These are phyloP conservation scores for Rhingia campestris DNA, from an alignment of 2,888 invertebrate genomes.

Conservation along the genomic window DNA sequence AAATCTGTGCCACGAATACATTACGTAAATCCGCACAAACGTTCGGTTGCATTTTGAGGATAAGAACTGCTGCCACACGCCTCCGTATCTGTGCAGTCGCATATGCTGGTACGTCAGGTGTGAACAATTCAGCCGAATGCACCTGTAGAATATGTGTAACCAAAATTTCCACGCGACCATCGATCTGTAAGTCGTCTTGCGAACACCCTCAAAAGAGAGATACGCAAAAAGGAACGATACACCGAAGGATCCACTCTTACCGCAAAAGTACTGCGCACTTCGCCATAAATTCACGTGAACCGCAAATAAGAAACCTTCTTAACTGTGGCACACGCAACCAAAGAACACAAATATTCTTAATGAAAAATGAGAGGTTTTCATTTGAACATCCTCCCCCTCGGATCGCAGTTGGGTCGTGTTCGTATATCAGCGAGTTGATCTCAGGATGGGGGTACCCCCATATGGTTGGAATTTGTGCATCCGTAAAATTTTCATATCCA, in stretches of 20 bases:
- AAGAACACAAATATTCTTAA: slow-evolving; percentile 45
- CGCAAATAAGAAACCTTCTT: slow-evolving; percentile 50
- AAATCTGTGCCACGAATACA: slow-evolving; percentile 62
- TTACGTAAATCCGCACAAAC: slow-evolving; percentile 40
- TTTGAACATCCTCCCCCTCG: slow-evolving; percentile 31
- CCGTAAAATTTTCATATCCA: slow-evolving; percentile 62
- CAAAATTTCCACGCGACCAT: slow-evolving; percentile 67
- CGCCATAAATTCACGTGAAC: slow-evolving; percentile 46
- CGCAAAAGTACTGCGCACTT: slow-evolving; percentile 48
- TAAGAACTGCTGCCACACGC: slow-evolving; percentile 50
- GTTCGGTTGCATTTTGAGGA: slow-evolving; percentile 26
- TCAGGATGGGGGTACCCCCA: background rate
- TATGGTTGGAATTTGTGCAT: slow-evolving; percentile 36
- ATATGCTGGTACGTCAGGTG: slow-evolving; percentile 51
- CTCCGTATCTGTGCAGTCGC: slow-evolving; percentile 47
- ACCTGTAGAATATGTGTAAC: slow-evolving; percentile 58
- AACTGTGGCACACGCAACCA: slow-evolving; percentile 38
- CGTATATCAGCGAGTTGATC: background rate
- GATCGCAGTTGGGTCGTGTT: background rate
- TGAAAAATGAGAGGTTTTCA: slow-evolving; percentile 61
- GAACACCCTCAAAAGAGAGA: slow-evolving; percentile 59
- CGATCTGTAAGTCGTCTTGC: slow-evolving; percentile 64
- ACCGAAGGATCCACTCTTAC: slow-evolving; percentile 28
- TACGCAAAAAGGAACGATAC: slow-evolving; percentile 22
- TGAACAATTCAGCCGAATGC: slow-evolving; percentile 65